Evolutionary conservation across 1,140 invertebrate genomes (phyloP).

Genomic region (Hestina assimilis): DNA sequence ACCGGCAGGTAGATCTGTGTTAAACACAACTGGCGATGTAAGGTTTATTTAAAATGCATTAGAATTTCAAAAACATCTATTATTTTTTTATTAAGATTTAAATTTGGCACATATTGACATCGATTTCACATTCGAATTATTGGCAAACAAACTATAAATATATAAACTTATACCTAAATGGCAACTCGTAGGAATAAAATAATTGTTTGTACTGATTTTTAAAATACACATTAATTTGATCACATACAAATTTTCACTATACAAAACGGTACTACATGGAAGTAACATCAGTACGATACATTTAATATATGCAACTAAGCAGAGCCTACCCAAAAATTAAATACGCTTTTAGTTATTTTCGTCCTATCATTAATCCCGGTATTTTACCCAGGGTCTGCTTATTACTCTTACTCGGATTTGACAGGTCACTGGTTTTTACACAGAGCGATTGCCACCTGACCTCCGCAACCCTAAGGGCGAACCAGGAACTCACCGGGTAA

Average conservation of each 20-base stretch:
- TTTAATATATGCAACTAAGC: too few species aligned
- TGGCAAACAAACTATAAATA: constrained; percentile 25
- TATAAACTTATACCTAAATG: constrained; percentile 24
- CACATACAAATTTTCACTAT: background rate
- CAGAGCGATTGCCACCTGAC: too few species aligned
- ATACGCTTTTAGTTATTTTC: too few species aligned
- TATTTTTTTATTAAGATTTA: constrained; percentile 32
- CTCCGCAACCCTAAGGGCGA: too few species aligned
- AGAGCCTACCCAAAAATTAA: too few species aligned
- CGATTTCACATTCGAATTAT: constrained; percentile 20
- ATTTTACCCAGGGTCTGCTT: too few species aligned
- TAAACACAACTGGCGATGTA: constrained; percentile 22
- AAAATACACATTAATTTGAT: constrained; percentile 9
- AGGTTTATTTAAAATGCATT: constrained; percentile 19
- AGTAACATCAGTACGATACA: too few species aligned
- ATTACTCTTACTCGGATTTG: too few species aligned
- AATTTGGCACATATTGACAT: constrained; percentile 41
- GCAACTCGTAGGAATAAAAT: constrained; percentile 30
- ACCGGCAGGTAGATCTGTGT: constrained; percentile 60
- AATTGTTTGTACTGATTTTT: constrained; percentile 34
- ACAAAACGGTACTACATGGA: background rate
- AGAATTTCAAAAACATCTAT: constrained; percentile 27
- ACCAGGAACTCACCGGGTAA: too few species aligned
- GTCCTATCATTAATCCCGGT: too few species aligned
- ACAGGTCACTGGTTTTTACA: too few species aligned